Base-by-base conservation (phyloP, 35 echinoderm and acorn worm genomes). In the Nesometra sesokonis region DNA sequence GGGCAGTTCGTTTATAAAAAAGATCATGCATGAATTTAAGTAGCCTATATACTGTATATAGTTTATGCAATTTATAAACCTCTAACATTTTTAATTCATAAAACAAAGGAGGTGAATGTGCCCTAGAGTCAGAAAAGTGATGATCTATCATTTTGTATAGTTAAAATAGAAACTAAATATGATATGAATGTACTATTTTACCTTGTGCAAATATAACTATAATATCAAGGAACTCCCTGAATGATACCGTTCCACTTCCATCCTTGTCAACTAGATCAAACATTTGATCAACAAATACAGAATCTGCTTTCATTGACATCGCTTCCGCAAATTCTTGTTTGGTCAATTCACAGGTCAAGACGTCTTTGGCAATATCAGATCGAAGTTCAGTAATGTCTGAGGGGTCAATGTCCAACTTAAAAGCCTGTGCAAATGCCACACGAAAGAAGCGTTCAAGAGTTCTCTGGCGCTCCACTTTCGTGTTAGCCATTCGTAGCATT, bases 181-280 rank as follows among this genome's bases (percentile, higher is more conserved):
- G 15, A 43, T 7, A 43, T 4, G 38, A 43, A 43, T 43, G 38
- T 7, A 43, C 38, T 7, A 43, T 43, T 43, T 88, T 77, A 98
- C 95, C 95, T 86, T 94, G 94, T 13, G 95, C 92, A 88, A 98
- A 98, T 46, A 98, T 93, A 30, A 98, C 92, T 32, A 98, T 94
- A 40, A 98, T 88, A 57, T 98, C 95, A 21, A 98, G 85, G 85
- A 98, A 98, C 86, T 98, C 95, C 46, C 95, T 76, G 90, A 98
- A 98, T 77, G 95, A 98, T 30, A 98, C 79, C 0, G 89, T 78
- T 11, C 95, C 95, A 40, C 92, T 98, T 37, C 87, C 77, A 47
- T 98, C 95, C 85, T 98, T 93, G 88, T 98, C 95, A 29, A 98
- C 90, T 29, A 98, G 57, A 78, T 98, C 95, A 84, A 98, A 98